phyloP scores from a whole-genome alignment of 2,797 vertebrate genomes.

The Darevskia nairensis region DNA sequence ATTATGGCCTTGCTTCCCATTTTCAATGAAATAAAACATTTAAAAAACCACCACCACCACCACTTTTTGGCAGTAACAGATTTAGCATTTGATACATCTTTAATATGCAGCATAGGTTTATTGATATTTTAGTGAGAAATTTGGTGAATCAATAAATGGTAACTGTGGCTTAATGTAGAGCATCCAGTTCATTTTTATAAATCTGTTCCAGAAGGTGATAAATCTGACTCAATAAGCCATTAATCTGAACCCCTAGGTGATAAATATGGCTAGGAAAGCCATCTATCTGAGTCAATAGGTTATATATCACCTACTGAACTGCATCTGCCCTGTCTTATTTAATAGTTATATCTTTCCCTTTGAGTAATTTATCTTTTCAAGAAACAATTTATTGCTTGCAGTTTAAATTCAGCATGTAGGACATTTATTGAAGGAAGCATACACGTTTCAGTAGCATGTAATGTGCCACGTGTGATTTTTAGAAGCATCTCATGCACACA shows the following conservation, averaged over 20 bases:
- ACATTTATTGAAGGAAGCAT: conserved; percentile 2
- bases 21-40: background rate
- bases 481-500: conserved; percentile 16
- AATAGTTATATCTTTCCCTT: conserved; percentile 27
- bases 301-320: conserved; percentile 19
- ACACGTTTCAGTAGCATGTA: background rate
- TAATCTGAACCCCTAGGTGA: conserved; percentile 29
- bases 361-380: conserved; percentile 41
- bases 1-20: background rate
- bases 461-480: conserved; percentile 29
- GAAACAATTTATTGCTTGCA: conserved; percentile 38
- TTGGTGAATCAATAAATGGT: conserved; percentile 18
- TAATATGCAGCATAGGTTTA: conserved; percentile 7
- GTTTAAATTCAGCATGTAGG: conserved; percentile 31
- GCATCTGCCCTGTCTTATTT: conserved; percentile 19
- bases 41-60: background rate
- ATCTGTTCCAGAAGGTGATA: conserved; percentile 26
- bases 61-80: background rate
- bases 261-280: conserved; percentile 47
- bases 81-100: conserved; percentile 17
- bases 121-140: conserved; percentile 8
- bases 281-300: conserved; percentile 17
- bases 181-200: conserved; percentile 29
- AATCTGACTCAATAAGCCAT: conserved; percentile 37
- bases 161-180: conserved; percentile 35